Base-by-base conservation (phyloP, 2,113 vertebrate species). In the Myrmecophaga tridactyla region DNA sequence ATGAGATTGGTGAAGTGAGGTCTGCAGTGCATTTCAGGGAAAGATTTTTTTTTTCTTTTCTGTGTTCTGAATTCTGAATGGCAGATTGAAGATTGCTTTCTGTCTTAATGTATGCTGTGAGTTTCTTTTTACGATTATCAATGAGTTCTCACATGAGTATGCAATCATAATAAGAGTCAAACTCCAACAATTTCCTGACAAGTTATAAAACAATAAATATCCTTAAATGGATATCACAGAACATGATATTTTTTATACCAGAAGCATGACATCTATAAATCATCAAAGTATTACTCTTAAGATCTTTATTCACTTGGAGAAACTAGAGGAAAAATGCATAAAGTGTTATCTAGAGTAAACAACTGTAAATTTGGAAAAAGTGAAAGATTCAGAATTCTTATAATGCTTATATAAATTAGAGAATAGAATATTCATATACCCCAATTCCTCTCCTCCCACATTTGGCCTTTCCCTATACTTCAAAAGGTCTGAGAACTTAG, bases 131-230 rank as follows among this genome's bases (percentile, higher is more conserved):
- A 60, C n/a, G 93, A 95, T 95, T 96, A 97, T 92, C 89, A 96
- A 65, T 94, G 92, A 86, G 48, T 89, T 94, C 39, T 96, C 77
- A 80, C 76, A 82, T 93, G 76, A 92, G 88, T 94, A 86, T 78
- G 73, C 73, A 93, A 53, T 85, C 90, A 86, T 86, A 93, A 78
- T 94, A 84, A 83, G 77, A 90, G 77, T 81, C 81, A 91, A 94
- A 94, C 48, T 92, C 23, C 27, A 90, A 80, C 81, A 92, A 96
- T 92, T 96, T 96, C 70, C 58, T 90, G 90, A 94, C 81, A 96
- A 93, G 90, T 94, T 94, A 96, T 85, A 95, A 90, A 97, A 94
- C 77, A 86, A 93, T 96, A 96, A 95, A 94, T 94, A 86, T 10
- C n/a, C 41, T 53, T 81, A 88, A 95, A 60, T 56, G 85, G 14